Evolutionary conservation across 2,888 invertebrate genomes (phyloP).

Genomic region (Mayetiola destructor): DNA sequence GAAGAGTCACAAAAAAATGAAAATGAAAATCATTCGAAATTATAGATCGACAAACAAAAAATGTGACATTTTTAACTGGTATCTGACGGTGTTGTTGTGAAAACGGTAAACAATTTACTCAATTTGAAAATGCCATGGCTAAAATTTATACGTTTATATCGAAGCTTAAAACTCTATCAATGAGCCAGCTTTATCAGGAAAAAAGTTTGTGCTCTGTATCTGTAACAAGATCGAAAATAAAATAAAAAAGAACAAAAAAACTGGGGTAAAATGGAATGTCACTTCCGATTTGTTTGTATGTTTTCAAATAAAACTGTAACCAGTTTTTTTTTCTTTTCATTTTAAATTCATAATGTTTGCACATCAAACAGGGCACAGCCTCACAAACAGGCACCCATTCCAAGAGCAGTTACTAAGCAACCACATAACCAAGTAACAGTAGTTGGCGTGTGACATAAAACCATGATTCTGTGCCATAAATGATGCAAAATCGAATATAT

Average conservation of each 20-base stretch:
- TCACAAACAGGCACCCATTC: no score
- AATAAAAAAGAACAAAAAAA: neutral
- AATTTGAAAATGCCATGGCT: no score
- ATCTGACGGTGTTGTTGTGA: no score
- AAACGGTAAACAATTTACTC: no score
- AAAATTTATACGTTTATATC: no score
- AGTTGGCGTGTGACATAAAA: neutral
- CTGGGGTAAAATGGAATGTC: neutral
- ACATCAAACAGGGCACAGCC: slow-evolving; percentile 11
- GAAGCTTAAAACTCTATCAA: no score
- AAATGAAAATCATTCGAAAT: no score
- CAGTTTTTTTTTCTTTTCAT: slow-evolving; percentile 8
- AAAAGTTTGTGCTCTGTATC: no score
- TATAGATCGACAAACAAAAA: no score
- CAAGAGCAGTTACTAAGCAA: neutral
- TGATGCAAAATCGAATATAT: neutral
- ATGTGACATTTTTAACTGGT: no score
- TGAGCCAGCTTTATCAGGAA: no score
- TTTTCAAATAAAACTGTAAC: slow-evolving; percentile 2
- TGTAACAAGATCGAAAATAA: neutral
- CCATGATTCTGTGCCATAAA: neutral
- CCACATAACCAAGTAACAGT: slow-evolving; percentile 4
- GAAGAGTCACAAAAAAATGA: no score
- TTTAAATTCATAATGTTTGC: slow-evolving; percentile 12
- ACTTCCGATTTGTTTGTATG: neutral